Evolutionary conservation across 2,888 invertebrate species (phyloP), one percentile per base, ranked within the genome.

Genomic region (Cyclophora punctaria): DNA sequence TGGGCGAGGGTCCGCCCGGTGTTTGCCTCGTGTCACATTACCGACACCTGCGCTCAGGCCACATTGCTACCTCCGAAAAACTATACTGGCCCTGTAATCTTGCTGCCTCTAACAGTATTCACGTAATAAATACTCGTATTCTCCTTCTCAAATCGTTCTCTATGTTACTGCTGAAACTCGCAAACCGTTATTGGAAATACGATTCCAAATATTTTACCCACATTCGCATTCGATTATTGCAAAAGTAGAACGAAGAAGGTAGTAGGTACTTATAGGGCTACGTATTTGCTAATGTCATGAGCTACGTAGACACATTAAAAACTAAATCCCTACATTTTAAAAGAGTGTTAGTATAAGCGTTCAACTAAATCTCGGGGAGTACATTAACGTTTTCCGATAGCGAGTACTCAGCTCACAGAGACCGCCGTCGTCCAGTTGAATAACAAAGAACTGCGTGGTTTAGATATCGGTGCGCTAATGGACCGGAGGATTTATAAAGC

Each of bases 381-480:
- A 82, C 82, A 84, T 84, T 84, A 85, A 79, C 80, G 80, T 85
- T 84, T 84, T 82, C 80, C 84, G 81, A 85, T 85, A 85, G 78
- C 81, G 71, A 78, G 78, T 75, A 73, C 77, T 78, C 75, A 70
- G 73, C 77, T 78, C 75, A 70, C 75, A 60, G 63, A 59, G 60
- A 44, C 44, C 33, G 20, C 57, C 55, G 55, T 63, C 71, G 80
- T 80, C 80, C 75, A 71, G 75, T 76, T 74, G 78, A 83, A 83
- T 85, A 81, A 83, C 82, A 87, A 87, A 86, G 82, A 84, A 82
- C 76, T 80, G 80, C 73, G 78, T 79, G 72, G 71, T 75, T 79
- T 72, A 79, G 78, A 80, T 82, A 83, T 83, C 78, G 78, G 69
- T 76, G 69, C 75, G 69, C 78, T 83, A 86, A 85, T 84, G 81